A percentile compares a stretch with the other conserved stretches of the same genome.
Conservation (phyloP, 2,113 vertebrate genomes). For the Pitta sordida region DNA sequence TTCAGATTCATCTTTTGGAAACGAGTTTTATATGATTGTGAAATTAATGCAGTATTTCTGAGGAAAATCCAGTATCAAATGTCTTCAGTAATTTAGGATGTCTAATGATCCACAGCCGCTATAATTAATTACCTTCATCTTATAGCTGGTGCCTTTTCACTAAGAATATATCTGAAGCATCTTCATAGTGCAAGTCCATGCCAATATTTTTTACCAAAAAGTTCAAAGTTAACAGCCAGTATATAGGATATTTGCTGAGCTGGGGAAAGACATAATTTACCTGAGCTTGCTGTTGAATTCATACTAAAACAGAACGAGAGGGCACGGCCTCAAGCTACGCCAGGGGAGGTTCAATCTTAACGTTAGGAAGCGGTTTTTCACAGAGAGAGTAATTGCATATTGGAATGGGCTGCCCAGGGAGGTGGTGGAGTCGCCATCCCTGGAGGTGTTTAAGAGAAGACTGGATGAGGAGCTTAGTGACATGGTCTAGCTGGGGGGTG, state of each 20-base stretch:
- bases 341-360: too few species aligned
- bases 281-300: not conserved
- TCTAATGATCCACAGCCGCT: not conserved
- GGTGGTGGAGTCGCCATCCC: too few species aligned
- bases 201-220: not conserved
- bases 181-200: not conserved
- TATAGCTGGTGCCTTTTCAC: not conserved
- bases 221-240: not conserved
- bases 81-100: not conserved
- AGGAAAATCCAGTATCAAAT: not conserved
- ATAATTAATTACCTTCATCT: constrained; percentile 16
- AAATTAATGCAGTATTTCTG: not conserved
- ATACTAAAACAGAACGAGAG: too few species aligned
- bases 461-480: too few species aligned
- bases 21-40: not conserved
- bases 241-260: not conserved
- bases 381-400: too few species aligned
- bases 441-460: too few species aligned
- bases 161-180: not conserved
- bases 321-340: too few species aligned
- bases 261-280: not conserved
- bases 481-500: too few species aligned
- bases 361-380: too few species aligned
- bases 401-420: too few species aligned
- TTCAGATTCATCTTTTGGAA: not conserved